These are phyloP conservation scores for Diachrysia chrysitis DNA, from an alignment of 2,888 invertebrate genomes.

Conservation along the genomic window DNA sequence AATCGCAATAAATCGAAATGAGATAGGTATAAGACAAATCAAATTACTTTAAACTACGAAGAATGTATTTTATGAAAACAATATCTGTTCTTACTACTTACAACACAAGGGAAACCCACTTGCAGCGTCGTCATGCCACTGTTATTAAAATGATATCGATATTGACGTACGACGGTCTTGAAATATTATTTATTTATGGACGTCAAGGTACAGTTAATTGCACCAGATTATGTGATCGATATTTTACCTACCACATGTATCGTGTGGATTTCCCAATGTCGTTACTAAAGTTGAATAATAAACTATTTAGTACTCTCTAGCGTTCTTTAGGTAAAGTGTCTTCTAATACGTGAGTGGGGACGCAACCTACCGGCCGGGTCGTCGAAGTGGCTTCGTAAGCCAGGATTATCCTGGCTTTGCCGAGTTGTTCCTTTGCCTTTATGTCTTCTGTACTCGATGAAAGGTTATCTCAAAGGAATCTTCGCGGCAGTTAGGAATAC, in stretches of 20 bases:
- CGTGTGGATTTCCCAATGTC: background rate
- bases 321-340: conserved; percentile 26
- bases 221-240: too few relatives aligned
- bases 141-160: background rate
- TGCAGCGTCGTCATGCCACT: background rate
- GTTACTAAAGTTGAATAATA: background rate
- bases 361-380: conserved; percentile 47
- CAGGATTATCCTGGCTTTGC: conserved; percentile 71
- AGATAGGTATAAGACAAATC: conserved; percentile 1
- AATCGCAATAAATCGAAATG: conserved; percentile 32
- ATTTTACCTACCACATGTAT: background rate
- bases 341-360: conserved; percentile 34
- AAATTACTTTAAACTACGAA: background rate
- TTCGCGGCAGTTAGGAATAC: conserved; percentile 36
- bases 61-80: background rate
- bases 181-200: background rate
- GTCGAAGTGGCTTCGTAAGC: conserved; percentile 72
- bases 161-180: background rate
- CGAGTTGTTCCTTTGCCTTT: conserved; percentile 58
- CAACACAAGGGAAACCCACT: background rate
- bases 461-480: conserved; percentile 58
- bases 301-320: background rate
- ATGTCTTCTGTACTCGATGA: conserved; percentile 56
- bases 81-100: background rate
- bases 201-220: background rate